Evolutionary conservation across 1,140 invertebrate genomes (phyloP).

Genomic region (Plectus sambesii): DNA sequence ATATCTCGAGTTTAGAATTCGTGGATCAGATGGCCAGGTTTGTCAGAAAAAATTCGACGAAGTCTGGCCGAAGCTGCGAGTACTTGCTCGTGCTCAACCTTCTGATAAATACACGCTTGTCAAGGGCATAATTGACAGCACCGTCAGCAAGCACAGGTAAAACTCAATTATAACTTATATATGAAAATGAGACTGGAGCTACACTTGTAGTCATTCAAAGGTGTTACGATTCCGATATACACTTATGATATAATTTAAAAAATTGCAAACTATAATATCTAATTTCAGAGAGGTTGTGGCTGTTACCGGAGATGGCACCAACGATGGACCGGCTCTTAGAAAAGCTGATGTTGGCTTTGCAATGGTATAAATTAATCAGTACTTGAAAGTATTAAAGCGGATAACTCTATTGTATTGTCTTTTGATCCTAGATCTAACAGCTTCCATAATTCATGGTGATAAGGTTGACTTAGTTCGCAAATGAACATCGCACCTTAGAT

Average conservation of each 20-base stretch:
- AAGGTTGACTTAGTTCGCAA: too few relatives aligned
- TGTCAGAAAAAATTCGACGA: slow-evolving; percentile 61
- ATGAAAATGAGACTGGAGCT: too few relatives aligned
- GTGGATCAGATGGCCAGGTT: slow-evolving; percentile 55
- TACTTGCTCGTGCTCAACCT: slow-evolving; percentile 45
- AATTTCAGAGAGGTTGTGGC: slow-evolving; percentile 45
- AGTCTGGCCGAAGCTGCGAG: slow-evolving; percentile 66
- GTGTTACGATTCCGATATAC: too few relatives aligned
- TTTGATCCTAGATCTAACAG: too few relatives aligned
- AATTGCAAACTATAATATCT: too few relatives aligned
- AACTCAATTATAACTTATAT: slow-evolving; percentile 1
- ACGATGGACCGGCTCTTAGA: slow-evolving; percentile 46
- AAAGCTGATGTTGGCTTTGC: slow-evolving; percentile 47
- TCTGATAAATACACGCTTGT: slow-evolving; percentile 45
- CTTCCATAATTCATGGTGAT: too few relatives aligned
- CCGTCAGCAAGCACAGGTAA: slow-evolving; percentile 25
- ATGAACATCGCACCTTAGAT: too few relatives aligned
- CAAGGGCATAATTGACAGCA: slow-evolving; percentile 46
- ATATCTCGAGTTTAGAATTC: slow-evolving; percentile 72
- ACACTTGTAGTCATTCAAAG: too few relatives aligned
- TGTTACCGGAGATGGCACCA: slow-evolving; percentile 47
- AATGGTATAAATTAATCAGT: too few relatives aligned
- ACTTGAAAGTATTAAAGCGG: too few relatives aligned
- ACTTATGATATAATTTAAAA: too few relatives aligned
- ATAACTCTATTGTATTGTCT: too few relatives aligned